Percentiles rank a stretch among this genome's conserved stretches.
Evolutionary conservation across 1,140 invertebrate species (phyloP).

Genomic region (Caenorhabditis brenneri): DNA sequence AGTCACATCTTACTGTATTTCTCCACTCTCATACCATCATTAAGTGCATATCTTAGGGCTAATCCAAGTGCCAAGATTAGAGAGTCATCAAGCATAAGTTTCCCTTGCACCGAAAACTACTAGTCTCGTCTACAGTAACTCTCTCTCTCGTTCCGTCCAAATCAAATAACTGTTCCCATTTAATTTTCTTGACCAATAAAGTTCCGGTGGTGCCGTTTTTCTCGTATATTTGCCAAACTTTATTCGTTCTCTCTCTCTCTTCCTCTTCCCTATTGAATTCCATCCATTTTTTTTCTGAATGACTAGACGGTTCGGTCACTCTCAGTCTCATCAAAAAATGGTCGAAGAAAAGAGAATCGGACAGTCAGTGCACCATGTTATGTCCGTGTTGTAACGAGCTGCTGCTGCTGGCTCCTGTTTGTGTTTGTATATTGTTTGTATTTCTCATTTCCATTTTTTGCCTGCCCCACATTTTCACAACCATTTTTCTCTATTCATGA

Average conservation of each 20-base stretch:
- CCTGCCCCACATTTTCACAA: slow-evolving; percentile 32
- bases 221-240: slow-evolving; percentile 23
- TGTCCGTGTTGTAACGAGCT: slow-evolving; percentile 43
- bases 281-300: background rate
- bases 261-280: background rate
- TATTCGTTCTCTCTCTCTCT: background rate
- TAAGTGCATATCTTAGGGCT: too few relatives aligned
- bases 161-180: background rate
- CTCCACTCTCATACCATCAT: too few relatives aligned
- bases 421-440: slow-evolving; percentile 43
- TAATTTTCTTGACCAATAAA: background rate
- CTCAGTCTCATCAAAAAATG: slow-evolving; percentile 24
- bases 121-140: too few relatives aligned
- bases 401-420: background rate
- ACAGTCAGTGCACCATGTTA: slow-evolving; percentile 19
- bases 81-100: too few relatives aligned
- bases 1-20: too few relatives aligned
- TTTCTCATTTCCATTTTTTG: slow-evolving; percentile 36
- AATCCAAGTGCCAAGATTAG: too few relatives aligned
- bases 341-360: slow-evolving; percentile 19
- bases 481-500: slow-evolving; percentile 21
- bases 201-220: slow-evolving; percentile 5
- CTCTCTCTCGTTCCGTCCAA: too few relatives aligned
- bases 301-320: slow-evolving; percentile 37
- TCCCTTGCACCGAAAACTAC: too few relatives aligned